Evolutionary conservation across 1,140 invertebrate genomes (phyloP), one percentile per base, ranked within the genome.

Genomic region (Scaptomyza montana): DNA sequence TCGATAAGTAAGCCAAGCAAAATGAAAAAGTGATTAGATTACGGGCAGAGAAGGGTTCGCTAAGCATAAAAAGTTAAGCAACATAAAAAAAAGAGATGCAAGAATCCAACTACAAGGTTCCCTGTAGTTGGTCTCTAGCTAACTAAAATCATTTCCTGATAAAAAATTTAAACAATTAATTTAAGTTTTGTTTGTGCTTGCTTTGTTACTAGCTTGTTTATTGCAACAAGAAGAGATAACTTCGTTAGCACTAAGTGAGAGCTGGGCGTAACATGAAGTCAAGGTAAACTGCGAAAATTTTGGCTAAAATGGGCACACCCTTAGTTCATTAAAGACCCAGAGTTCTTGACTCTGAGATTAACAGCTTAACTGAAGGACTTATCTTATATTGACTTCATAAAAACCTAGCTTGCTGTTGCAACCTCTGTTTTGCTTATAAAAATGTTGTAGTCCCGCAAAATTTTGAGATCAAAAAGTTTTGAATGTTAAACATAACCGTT

Each of bases 391-490:
- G 28, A 56, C 9, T 19, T 43, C 54, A 43, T 43, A 25, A 45
- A 46, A 41, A 13, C 19, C 4, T 12, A 50, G 19, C 16, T 39
- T 10, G 19, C 4, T 10, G 21, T 13, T n/a, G n/a, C n/a, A n/a
- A n/a, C n/a, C n/a, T n/a, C n/a, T n/a, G n/a, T n/a, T n/a, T n/a
- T n/a, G n/a, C n/a, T n/a, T n/a, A n/a, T n/a, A n/a, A n/a, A n/a
- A n/a, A n/a, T n/a, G n/a, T n/a, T 59, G 47, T 7, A n/a, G 12
- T 13, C 28, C 6, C 12, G 5, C 30, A 9, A 36, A 53, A 30
- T 71, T 67, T 78, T 85, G 43, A 53, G 78, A 87, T 85, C 82
- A 87, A 82, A 86, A 86, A 67, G 74, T 87, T 85, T 81, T 10
- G 47, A 46, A 50, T 41, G 47, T 47, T 53, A 45, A 77, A 59